Percentiles rank a stretch among this genome's conserved stretches.
Conservation (phyloP, 35 echinoderm and acorn worm genomes). For the Chiridota heheva region DNA sequence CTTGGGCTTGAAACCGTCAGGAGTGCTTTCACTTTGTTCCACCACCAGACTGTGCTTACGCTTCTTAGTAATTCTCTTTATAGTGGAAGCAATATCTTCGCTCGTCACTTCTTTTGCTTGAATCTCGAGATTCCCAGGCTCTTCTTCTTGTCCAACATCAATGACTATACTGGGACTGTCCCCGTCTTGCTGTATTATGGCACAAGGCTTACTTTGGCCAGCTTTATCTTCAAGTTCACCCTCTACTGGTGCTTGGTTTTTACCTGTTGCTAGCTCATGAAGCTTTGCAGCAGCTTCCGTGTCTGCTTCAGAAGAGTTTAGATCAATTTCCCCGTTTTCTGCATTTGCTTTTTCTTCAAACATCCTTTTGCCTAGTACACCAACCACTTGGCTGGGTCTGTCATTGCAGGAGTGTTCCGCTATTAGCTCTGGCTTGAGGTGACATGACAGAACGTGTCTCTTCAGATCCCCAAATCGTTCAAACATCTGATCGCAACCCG, state of each 20-base stretch:
- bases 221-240: not conserved
- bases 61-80: constrained; percentile 38
- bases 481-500: constrained; percentile 36
- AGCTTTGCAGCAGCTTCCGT: not conserved
- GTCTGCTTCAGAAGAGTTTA: no score
- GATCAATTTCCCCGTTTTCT: not conserved
- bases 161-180: not conserved
- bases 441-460: constrained; percentile 51
- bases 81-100: constrained; percentile 6
- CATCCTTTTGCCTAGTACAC: not conserved
- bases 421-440: constrained; percentile 39
- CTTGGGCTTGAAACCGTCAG: constrained; percentile 11
- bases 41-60: not conserved
- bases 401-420: not conserved
- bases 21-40: not conserved
- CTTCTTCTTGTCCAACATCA: not conserved
- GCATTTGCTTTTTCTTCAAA: not conserved
- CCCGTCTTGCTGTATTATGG: not conserved
- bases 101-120: not conserved
- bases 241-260: not conserved
- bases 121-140: constrained; percentile 1
- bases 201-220: not conserved
- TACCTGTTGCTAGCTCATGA: not conserved
- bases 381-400: not conserved
- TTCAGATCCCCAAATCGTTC: constrained; percentile 39